Conservation (phyloP, 2,113 vertebrate genomes). For the Blennius ocellaris region DNA sequence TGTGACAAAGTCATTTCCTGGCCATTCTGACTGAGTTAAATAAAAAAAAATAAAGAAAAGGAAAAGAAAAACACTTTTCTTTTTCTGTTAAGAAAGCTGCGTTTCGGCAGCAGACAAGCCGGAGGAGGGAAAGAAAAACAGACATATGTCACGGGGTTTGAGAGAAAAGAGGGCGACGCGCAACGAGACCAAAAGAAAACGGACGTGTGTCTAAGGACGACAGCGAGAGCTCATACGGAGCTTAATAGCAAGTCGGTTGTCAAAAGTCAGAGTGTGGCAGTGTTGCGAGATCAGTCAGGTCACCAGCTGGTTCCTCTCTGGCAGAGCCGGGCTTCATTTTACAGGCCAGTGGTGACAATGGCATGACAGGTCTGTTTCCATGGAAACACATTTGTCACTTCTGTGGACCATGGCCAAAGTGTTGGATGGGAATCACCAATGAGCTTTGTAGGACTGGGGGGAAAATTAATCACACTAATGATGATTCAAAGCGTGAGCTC, state of each 20-base stretch:
- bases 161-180: constrained; percentile 22
- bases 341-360: constrained; percentile 69
- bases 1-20: constrained; percentile 47
- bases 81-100: constrained; percentile 23
- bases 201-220: constrained; percentile 51
- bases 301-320: constrained; percentile 76
- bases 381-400: constrained; percentile 74
- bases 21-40: constrained; percentile 16
- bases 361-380: constrained; percentile 77
- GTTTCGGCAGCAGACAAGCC: constrained; percentile 42
- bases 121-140: constrained; percentile 18
- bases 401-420: constrained; percentile 43
- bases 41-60: no score
- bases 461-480: constrained; percentile 74
- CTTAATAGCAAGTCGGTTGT: constrained; percentile 68
- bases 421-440: constrained; percentile 62
- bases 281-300: constrained; percentile 75
- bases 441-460: constrained; percentile 50
- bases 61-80: not conserved
- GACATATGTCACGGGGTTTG: constrained; percentile 13
- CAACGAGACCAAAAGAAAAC: constrained; percentile 38
- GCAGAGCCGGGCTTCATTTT: constrained; percentile 63
- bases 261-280: constrained; percentile 63
- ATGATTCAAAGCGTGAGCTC: constrained; percentile 62
- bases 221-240: constrained; percentile 37